These are phyloP conservation scores for Aldabrachelys gigantea DNA, from an alignment of 2,113 vertebrate species.

Conservation along the genomic window DNA sequence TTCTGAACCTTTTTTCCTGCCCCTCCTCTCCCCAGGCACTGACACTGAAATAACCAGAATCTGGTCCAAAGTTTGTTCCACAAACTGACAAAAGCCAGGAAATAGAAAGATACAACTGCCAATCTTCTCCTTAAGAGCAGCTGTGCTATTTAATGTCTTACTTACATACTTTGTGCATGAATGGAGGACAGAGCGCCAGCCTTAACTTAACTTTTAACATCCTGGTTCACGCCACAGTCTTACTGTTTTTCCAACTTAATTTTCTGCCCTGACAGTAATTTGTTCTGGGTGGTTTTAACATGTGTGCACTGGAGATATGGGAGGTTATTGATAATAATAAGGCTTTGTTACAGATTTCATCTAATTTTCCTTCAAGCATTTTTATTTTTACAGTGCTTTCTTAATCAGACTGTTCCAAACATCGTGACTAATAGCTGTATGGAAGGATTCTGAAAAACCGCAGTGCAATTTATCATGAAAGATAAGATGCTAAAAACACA, in stretches of 20 bases:
- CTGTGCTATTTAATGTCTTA: not conserved
- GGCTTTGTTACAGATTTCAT: not conserved
- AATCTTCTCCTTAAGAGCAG: not conserved
- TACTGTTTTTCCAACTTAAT: not conserved
- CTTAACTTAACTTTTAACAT: not conserved
- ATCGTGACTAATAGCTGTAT: not conserved
- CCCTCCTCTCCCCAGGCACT: not conserved
- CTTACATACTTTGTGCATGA: not conserved
- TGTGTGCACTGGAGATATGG: not conserved
- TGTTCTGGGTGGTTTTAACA: slow-evolving; percentile 10
- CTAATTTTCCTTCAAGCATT: not conserved
- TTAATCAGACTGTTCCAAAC: not conserved
- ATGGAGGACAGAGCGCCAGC: not conserved
- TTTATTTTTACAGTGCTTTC: not conserved
- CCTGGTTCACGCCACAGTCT: not conserved
- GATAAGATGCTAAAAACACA: not conserved
- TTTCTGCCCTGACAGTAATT: not conserved
- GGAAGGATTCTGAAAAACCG: not conserved
- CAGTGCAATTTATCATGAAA: not conserved
- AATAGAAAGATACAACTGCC: not conserved
- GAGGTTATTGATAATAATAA: slow-evolving; percentile 4
- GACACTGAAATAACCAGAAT: not conserved
- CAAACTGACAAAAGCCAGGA: not conserved
- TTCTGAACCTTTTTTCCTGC: not conserved
- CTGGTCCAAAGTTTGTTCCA: not conserved